phyloP scores from a whole-genome alignment of 2,113 vertebrate genomes.

The Pagrus major region DNA sequence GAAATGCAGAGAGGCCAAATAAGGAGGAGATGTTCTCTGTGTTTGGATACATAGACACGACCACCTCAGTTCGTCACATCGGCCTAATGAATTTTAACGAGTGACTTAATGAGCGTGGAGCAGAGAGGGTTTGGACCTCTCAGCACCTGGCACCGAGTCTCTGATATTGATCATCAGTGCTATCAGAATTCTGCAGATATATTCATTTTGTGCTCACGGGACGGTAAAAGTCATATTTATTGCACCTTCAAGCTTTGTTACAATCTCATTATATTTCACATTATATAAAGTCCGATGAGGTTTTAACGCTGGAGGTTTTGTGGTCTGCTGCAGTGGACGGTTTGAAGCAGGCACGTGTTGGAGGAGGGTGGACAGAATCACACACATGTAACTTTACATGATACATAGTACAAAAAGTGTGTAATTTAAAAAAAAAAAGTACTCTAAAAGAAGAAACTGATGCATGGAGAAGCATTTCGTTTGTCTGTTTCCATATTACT shows the following conservation, averaged over 20 bases:
- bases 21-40: neutral
- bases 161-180: constrained; percentile 59
- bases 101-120: constrained; percentile 21
- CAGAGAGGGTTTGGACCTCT: constrained; percentile 21
- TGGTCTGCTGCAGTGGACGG: neutral
- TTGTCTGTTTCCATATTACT: neutral
- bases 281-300: constrained; percentile 32
- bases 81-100: constrained; percentile 35
- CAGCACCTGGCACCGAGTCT: constrained; percentile 19
- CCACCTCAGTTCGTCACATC: constrained; percentile 15
- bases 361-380: neutral
- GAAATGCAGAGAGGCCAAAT: constrained; percentile 4
- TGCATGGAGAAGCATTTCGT: neutral
- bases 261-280: constrained; percentile 46
- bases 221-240: constrained; percentile 65
- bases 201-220: constrained; percentile 39
- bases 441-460: neutral
- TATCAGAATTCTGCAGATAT: constrained; percentile 60
- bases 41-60: neutral
- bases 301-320: constrained; percentile 35
- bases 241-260: constrained; percentile 51
- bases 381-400: neutral
- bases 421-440: neutral
- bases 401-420: neutral
- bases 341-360: neutral